Evolutionary conservation across 1,140 invertebrate species (phyloP).

Genomic region (Papilio xuthus): DNA sequence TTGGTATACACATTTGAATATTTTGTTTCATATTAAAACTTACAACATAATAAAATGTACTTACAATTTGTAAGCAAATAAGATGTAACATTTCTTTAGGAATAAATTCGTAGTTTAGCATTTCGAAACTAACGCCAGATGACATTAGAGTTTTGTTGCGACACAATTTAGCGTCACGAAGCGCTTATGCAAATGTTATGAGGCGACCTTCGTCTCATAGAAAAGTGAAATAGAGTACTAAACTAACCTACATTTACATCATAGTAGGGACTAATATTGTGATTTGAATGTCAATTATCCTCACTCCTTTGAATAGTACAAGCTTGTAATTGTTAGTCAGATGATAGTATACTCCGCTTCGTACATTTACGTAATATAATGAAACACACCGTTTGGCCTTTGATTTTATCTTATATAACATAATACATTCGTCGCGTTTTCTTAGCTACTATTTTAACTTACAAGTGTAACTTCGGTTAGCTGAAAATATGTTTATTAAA

Average conservation of each 20-base stretch:
- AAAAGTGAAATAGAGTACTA: constrained; percentile 40
- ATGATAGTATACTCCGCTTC: not conserved
- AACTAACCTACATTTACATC: constrained; percentile 10
- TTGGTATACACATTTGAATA: not conserved
- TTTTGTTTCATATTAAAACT: not conserved
- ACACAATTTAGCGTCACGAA: constrained; percentile 54
- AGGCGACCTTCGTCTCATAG: constrained; percentile 62
- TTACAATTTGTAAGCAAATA: not conserved
- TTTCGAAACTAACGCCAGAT: constrained; percentile 47
- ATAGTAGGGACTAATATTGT: not conserved
- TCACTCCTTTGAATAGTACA: not conserved
- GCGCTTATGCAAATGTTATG: constrained; percentile 59
- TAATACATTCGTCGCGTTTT: too few relatives aligned
- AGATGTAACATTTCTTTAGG: not conserved
- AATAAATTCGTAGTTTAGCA: not conserved
- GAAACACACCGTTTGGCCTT: too few relatives aligned
- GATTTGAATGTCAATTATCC: not conserved
- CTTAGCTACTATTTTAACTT: too few relatives aligned
- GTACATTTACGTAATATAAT: too few relatives aligned
- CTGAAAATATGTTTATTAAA: not conserved
- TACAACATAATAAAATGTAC: not conserved
- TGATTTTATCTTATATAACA: too few relatives aligned
- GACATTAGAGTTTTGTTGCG: constrained; percentile 63
- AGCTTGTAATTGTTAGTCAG: not conserved
- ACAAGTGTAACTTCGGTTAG: too few relatives aligned